Percentiles rank a stretch among this genome's conserved stretches.
Evolutionary conservation across 2,797 vertebrate genomes (phyloP).

Genomic region (Sylvia borin): DNA sequence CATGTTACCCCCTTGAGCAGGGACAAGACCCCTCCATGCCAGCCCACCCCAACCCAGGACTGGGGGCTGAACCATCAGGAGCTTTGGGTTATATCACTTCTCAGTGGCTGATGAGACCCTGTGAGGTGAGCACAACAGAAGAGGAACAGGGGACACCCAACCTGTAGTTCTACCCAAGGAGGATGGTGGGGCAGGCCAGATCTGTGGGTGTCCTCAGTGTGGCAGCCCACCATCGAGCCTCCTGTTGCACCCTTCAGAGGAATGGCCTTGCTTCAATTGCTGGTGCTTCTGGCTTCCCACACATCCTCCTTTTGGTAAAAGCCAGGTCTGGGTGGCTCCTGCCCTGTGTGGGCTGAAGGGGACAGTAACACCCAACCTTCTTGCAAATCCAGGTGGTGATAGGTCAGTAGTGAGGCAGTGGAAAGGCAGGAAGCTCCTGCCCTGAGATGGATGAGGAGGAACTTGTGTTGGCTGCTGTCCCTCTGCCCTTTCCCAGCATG

Average conservation of each 20-base stretch:
- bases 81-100: neutral
- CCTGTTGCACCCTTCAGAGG: neutral
- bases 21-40: neutral
- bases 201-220: neutral
- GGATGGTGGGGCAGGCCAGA: neutral
- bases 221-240: accelerated
- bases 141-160: neutral
- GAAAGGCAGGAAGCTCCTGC: neutral
- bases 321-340: neutral
- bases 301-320: neutral
- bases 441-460: neutral
- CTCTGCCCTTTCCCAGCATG: neutral
- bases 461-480: neutral
- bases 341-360: neutral
- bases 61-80: neutral
- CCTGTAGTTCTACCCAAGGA: neutral
- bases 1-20: accelerated
- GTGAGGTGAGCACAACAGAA: neutral
- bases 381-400: neutral
- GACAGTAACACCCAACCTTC: neutral
- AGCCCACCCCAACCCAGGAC: neutral
- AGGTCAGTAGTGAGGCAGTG: neutral
- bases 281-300: neutral
- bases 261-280: accelerated
- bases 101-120: neutral